phyloP scores from a whole-genome alignment of 2,797 vertebrate genomes.

The Pithecia hirsuta region DNA sequence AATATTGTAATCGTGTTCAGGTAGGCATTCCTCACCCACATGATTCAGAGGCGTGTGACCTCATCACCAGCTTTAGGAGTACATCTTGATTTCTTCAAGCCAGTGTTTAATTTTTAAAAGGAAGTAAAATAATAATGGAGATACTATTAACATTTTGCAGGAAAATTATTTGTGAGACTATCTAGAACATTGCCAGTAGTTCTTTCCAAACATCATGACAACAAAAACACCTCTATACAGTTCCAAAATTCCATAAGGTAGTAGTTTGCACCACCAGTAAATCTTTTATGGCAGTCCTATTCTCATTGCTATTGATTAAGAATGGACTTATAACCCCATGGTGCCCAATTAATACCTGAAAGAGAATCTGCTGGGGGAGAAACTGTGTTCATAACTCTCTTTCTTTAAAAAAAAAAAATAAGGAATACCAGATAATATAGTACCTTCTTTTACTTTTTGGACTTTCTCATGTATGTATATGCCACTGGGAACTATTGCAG shows the following conservation, averaged over 20 bases:
- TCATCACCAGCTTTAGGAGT: not conserved
- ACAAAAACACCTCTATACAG: not conserved
- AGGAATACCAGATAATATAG: not conserved
- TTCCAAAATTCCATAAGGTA: not conserved
- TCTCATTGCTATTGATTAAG: not conserved
- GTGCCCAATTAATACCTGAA: not conserved
- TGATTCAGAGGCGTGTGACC: not conserved
- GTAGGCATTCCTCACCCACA: not conserved
- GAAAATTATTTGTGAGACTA: not conserved
- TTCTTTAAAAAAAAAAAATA: not conserved
- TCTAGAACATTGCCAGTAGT: not conserved
- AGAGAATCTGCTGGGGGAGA: not conserved
- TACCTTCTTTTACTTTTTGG: not conserved
- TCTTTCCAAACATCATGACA: not conserved
- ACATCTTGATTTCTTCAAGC: not conserved
- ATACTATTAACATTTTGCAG: not conserved
- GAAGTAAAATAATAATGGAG: not conserved
- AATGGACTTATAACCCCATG: not conserved
- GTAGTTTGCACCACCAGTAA: not conserved
- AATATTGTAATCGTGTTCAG: not conserved
- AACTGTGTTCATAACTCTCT: not conserved
- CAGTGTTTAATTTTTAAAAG: not conserved
- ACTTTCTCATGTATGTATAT: not conserved
- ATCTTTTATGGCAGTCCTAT: not conserved
- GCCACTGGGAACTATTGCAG: not conserved